Base-by-base conservation (phyloP, 2,888 invertebrate genomes). In the Barypeithes pellucidus region DNA sequence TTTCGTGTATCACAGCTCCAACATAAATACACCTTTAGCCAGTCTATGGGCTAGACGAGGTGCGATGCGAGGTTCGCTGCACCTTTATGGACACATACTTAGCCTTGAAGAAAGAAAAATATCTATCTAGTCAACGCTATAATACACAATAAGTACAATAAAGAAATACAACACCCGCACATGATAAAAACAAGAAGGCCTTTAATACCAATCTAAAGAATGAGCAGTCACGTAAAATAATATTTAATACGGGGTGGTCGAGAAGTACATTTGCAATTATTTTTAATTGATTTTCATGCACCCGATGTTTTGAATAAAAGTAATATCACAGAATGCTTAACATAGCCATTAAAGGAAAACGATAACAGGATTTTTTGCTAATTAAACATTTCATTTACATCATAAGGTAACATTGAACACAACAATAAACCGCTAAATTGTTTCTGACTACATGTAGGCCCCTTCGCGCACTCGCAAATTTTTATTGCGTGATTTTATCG, bases 251-350 rank as follows among this genome's bases (percentile, higher is more conserved):
- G 16, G 43, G 43, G 16, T 16, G 43, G 43, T 8, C 4, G n/a
- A 43, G 16, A 43, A 43, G 2, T 16, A 14, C 14, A 14, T 39
- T 39, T 43, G 14, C 16, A 2, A 16, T 8, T 43, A n/a, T 9
- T 39, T 43, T 14, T 43, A 3, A 43, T 5, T 16, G 43, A 1
- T n/a, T n/a, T 39, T 39, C 36, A 4, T 12, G n/a, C 43, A 43
- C 16, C 43, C 43, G 2, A 16, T 43, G 16, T 8, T 36, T 33
- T 12, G 3, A 50, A 63, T 50, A 45, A 67, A 67, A 59, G 57
- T 67, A 67, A 67, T 67, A 67, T 67, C 67, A 67, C 67, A 67
- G 67, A 67, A 66, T 54, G 54, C 39, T 66, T 66, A 52, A 66
- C 54, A 41, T 47, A 12, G 12, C 36, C 33, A 22, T 47, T 16